phyloP scores from a whole-genome alignment of 2,113 vertebrate species.

The Nipponia nippon region DNA sequence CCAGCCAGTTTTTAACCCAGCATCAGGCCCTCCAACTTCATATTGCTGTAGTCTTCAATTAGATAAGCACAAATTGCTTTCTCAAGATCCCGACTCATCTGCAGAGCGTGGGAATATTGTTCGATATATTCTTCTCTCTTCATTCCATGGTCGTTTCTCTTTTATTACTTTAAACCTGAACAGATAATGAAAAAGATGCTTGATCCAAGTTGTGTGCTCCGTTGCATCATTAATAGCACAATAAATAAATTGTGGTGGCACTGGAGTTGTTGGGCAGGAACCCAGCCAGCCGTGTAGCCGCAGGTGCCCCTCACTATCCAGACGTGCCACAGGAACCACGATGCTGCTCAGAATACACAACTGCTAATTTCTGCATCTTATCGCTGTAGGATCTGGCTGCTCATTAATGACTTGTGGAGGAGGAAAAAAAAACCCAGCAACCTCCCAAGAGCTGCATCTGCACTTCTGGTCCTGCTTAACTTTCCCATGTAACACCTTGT shows the following conservation, averaged over 20 bases:
- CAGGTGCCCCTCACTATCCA: not conserved
- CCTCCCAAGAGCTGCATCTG: not conserved
- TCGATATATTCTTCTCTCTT: not conserved
- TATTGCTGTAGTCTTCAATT: not conserved
- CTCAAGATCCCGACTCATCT: not conserved
- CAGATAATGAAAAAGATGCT: not conserved
- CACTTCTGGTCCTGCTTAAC: not conserved
- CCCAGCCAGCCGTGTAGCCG: not conserved
- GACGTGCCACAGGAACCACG: not conserved
- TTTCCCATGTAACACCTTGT: not conserved
- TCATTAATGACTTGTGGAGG: not conserved
- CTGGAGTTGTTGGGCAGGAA: not conserved
- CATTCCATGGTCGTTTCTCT: rapidly evolving
- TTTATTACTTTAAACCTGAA: not conserved
- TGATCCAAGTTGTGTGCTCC: not conserved
- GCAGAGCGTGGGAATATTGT: rapidly evolving
- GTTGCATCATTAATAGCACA: not conserved
- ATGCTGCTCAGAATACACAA: not conserved
- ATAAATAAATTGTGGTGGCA: not conserved
- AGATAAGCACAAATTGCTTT: not conserved
- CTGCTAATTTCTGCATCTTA: not conserved
- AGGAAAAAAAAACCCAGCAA: not conserved
- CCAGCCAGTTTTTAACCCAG: too few relatives aligned
- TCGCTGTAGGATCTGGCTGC: not conserved
- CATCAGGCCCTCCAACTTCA: not conserved